These are phyloP conservation scores for Rhinoraja longicauda DNA, from an alignment of 2,797 vertebrate species.

Conservation along the genomic window DNA sequence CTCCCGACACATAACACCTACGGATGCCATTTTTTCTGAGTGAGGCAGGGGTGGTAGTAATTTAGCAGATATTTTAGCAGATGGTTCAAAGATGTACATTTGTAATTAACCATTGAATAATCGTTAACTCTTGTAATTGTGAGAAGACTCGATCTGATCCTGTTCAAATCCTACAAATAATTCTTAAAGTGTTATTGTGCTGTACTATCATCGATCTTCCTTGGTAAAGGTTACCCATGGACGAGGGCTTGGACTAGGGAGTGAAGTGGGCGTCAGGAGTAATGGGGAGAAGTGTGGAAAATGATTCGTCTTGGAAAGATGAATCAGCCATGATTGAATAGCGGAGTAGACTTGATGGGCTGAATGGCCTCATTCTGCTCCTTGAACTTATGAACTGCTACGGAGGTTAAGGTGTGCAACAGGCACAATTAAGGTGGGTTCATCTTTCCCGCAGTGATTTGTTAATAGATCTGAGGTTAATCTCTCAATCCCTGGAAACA, in stretches of 20 bases:
- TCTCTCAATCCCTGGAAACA: not conserved
- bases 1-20: no score
- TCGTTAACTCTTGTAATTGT: not conserved
- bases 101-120: not conserved
- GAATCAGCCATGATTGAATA: no score
- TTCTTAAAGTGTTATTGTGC: not conserved
- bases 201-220: not conserved
- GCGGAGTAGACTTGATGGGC: no score
- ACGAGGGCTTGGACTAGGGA: not conserved
- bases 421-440: no score
- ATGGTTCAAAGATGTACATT: no score
- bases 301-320: no score
- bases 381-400: no score
- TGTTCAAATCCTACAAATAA: not conserved
- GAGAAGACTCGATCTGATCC: not conserved
- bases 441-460: not conserved
- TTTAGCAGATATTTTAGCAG: not conserved
- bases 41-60: not conserved
- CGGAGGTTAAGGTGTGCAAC: no score
- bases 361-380: no score
- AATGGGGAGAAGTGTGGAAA: not conserved
- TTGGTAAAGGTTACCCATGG: not conserved
- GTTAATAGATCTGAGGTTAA: not conserved
- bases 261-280: not conserved
- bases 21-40: not conserved